Conservation (phyloP, 2,797 vertebrate genomes). For the Gymnothorax reevesii region DNA sequence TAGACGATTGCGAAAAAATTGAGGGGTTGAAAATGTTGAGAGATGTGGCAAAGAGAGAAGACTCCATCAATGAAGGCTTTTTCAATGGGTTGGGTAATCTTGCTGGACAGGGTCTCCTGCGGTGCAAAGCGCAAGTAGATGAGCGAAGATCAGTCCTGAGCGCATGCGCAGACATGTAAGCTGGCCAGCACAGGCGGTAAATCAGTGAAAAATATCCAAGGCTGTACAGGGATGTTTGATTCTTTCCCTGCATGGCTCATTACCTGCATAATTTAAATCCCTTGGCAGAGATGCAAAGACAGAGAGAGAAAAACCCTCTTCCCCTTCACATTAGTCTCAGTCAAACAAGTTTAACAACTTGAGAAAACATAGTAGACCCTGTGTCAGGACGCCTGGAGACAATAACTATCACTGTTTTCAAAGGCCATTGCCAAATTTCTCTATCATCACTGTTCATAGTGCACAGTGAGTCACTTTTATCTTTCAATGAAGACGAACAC, state of each 20-base stretch:
- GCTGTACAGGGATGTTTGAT: slow-evolving; percentile 44
- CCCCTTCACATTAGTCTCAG: slow-evolving; percentile 11
- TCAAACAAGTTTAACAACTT: slow-evolving; percentile 20
- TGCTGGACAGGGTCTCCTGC: neutral
- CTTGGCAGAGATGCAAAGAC: slow-evolving; percentile 40
- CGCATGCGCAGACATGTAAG: neutral
- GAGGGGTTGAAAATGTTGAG: neutral
- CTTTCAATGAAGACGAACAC: neutral
- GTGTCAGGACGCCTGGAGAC: neutral
- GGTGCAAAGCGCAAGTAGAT: neutral
- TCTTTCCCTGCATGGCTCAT: slow-evolving; percentile 55
- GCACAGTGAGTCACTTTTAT: neutral
- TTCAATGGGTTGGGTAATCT: neutral
- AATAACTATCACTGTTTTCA: neutral
- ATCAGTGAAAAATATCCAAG: slow-evolving; percentile 45
- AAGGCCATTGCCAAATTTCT: neutral
- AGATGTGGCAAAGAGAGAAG: neutral
- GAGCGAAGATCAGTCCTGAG: neutral
- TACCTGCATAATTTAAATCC: slow-evolving; percentile 55
- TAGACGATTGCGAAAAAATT: neutral
- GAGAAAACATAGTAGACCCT: neutral
- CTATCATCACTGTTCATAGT: neutral
- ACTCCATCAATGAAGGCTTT: neutral
- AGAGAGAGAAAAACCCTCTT: slow-evolving; percentile 30
- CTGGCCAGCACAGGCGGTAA: slow-evolving; percentile 19